Percentiles rank a stretch among this genome's conserved stretches.
These are phyloP conservation scores for Epinephelus lanceolatus DNA, from an alignment of 2,113 vertebrate species.

Conservation along the genomic window DNA sequence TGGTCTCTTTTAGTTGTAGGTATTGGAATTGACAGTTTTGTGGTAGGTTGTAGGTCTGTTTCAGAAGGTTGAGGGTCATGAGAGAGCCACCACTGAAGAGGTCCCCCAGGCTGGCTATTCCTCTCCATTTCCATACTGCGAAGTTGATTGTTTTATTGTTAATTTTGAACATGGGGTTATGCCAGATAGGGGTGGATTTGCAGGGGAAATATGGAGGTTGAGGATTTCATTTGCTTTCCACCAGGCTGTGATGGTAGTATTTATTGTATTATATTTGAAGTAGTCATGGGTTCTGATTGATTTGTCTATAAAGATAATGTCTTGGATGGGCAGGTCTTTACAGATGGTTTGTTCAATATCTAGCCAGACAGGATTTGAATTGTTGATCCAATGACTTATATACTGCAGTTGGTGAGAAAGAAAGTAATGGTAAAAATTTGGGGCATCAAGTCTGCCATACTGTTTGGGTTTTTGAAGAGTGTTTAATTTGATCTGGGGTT, in stretches of 20 bases:
- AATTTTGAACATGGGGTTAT: neutral
- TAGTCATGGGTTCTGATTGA: neutral
- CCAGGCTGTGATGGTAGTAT: neutral
- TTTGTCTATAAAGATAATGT: slow-evolving; percentile 15
- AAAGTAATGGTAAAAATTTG: neutral
- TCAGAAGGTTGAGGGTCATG: too few relatives aligned
- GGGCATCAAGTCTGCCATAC: neutral
- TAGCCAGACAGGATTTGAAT: neutral
- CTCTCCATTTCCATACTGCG: neutral
- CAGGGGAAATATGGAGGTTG: slow-evolving; percentile 8
- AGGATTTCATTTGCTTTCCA: slow-evolving; percentile 31
- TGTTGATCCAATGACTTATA: neutral
- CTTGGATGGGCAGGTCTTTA: neutral
- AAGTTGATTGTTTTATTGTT: neutral
- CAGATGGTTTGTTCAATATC: slow-evolving; percentile 3
- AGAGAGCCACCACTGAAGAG: too few relatives aligned
- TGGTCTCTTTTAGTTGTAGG: too few relatives aligned
- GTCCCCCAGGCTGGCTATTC: neutral
- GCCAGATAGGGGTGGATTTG: neutral
- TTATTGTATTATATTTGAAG: slow-evolving; percentile 18
- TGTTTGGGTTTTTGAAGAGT: neutral
- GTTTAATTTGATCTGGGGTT: neutral
- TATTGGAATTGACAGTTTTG: too few relatives aligned
- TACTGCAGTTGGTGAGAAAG: neutral
- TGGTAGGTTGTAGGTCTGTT: too few relatives aligned